Base-by-base conservation (phyloP, 2,888 invertebrate species). In the Frankliniella intonsa region DNA sequence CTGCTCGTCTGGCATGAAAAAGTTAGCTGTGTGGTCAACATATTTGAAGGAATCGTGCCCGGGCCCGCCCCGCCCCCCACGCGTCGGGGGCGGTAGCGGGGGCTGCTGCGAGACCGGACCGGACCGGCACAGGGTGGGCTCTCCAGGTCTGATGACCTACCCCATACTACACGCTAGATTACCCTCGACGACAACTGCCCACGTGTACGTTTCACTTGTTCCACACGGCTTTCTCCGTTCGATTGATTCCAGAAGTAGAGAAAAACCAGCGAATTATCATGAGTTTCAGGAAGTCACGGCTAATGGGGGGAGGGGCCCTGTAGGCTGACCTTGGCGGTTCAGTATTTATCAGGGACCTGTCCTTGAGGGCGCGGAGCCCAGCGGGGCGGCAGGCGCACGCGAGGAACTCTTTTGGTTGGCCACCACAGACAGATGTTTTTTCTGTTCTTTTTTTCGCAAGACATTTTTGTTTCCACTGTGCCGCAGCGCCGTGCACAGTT, bases 361-460 rank as follows among this genome's bases (percentile, higher is more conserved):
- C 82, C 80, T 81, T 82, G 81, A 76, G 80, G 79, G 79, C 81
- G 82, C 62, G 83, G 81, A 82, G 81, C 82, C 81, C 82, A 81
- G 25, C 82, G 80, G 80, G 82, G 84, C 79, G 76, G 22, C 82
- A 80, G 51, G 9, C 22, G 69, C 69, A 69, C 69, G 69, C 69
- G 69, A 69, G n/a, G 22, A 69, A 69, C 69, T 69, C 22, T 22
- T 69, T 69, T n/a, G 69, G 69, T 19, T 9, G 22, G 22, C 22
- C 22, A 22, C 14, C 55, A 14, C 55, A 7, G 19, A 55, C 55
- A 55, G 55, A 38, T 38, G 38, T 38, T 38, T 2, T 38, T 38
- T 3, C 2, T 38, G 5, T 3, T 38, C 38, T 3, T 38, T 38
- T 38, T 38, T 38, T 38, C 38, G 38, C 5, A 5, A 38, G 38